Evolutionary conservation across 2,113 vertebrate species (phyloP), one percentile per base, ranked within the genome.

Genomic region (Vidua macroura): DNA sequence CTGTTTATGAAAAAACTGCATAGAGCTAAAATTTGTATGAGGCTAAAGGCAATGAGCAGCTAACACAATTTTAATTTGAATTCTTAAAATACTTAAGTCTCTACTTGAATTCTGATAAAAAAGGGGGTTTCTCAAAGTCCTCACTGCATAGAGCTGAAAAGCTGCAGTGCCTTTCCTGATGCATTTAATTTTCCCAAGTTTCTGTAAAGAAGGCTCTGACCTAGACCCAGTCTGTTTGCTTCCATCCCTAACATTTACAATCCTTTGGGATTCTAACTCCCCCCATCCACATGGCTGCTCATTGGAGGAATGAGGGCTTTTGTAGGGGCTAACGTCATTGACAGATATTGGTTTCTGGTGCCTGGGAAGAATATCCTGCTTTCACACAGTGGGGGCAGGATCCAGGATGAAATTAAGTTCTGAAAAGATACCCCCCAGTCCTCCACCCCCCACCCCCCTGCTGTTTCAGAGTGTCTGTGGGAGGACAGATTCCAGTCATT

Each of bases 401-500:
- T 90, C 74, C 25, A 67, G 90, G 67, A 94, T 96, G 88, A 97
- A 98, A 96, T 92, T 88, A 91, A 97, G 95, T 97, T 97, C 96
- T 2, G 0, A 96, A 93, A 94, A 97, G 96, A 94, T 81, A 94
- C 62, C 95, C 83, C 86, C 89, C 68, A 55, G 79, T 84, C 92
- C 86, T 94, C 83, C 80, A 35, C n/a, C 37, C 43, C 19, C 44
- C 21, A 13, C 3, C 75, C 68, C 69, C 94, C 94, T 60, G 92
- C 97, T 97, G 96, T 88, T 98, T 96, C 92, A 96, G 92, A 95
- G 96, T 86, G 96, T 97, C 96, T 97, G 97, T 97, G 97, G 97
- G 97, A 97, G 96, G 96, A 97, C 74, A 92, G 96, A 98, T 98
- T 98, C 98, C 98, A 98, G 95, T 97, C 97, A 98, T 98, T 97